A percentile compares a stretch with the other conserved stretches of the same genome.
These are phyloP conservation scores for Frankliniella fusca DNA, from an alignment of 2,888 invertebrate species.

Conservation along the genomic window DNA sequence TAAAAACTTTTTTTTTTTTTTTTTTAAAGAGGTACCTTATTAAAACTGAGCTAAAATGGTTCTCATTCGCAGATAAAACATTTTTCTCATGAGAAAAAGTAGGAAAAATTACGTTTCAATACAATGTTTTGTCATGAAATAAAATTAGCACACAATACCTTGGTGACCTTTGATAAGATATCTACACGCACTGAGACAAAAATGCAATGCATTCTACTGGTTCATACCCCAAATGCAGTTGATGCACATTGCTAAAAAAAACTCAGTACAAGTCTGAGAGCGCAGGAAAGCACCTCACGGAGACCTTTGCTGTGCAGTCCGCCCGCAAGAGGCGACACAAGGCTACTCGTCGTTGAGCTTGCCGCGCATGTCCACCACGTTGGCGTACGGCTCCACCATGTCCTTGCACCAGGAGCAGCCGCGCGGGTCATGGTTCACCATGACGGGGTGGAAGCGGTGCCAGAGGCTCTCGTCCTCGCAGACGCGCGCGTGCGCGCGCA, in stretches of 20 bases:
- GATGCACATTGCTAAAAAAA: not conserved
- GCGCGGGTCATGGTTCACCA: not conserved
- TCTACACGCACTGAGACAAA: too few relatives aligned
- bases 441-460: slow-evolving; percentile 1
- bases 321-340: too few relatives aligned
- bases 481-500: not conserved
- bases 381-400: slow-evolving; percentile 8
- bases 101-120: not conserved
- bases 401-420: not conserved
- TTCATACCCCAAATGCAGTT: not conserved
- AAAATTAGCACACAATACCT: not conserved
- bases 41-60: too few relatives aligned
- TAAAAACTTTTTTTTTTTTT: too few relatives aligned
- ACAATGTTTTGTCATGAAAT: not conserved
- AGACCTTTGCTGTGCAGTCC: not conserved
- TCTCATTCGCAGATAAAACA: too few relatives aligned
- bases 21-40: too few relatives aligned
- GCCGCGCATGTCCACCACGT: not conserved
- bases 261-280: too few relatives aligned
- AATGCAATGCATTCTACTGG: not conserved
- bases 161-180: not conserved
- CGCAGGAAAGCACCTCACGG: not conserved
- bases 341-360: not conserved
- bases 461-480: slow-evolving; percentile 11
- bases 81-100: too few relatives aligned